Evolutionary conservation across 2,888 invertebrate genomes (phyloP), one percentile per base, ranked within the genome.

Genomic region (Nymphalis urticae): DNA sequence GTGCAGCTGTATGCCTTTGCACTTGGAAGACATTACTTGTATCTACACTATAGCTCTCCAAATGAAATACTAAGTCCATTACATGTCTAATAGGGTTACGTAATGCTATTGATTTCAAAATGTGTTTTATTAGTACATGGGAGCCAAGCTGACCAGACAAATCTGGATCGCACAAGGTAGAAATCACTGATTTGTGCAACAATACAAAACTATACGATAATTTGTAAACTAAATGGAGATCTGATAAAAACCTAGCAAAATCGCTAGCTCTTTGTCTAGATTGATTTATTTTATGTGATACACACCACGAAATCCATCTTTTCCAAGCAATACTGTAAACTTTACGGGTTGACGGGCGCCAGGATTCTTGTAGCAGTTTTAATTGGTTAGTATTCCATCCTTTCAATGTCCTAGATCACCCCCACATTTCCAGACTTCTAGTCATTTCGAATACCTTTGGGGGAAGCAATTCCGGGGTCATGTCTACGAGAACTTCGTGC

Each of bases 341-440:
- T 27, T 58, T 48, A 48, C 56, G 10, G 4, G 48, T 17, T 16
- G 48, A 64, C n/a, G n/a, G 6, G 4, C 65, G 60, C 59, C 65
- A 65, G 21, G 24, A 50, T 36, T 59, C 36, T 19, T 42, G n/a
- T 16, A 51, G 21, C 8, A 51, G 19, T n/a, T n/a, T 19, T 21
- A 51, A 9, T 9, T 51, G 51, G 48, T 65, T 19, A 59, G 21
- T 21, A 19, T 13, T 59, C 59, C 36, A 65, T 51, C 21, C 21
- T 19, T 48, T 24, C 42, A 42, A 21, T 16, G 32, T 42, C 59
- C 51, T 51, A 4, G 51, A 19, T 53, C 65, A 66, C 42, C 65
- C 59, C 60, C 24, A 66, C 60, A 66, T 48, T 24, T 61, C 74
- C 73, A 74, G 16, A 72, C 65, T 50, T 73, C 71, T 24, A 76